Evolutionary conservation across 2,113 vertebrate species (phyloP).

Genomic region (Actenoides lindsayi): DNA sequence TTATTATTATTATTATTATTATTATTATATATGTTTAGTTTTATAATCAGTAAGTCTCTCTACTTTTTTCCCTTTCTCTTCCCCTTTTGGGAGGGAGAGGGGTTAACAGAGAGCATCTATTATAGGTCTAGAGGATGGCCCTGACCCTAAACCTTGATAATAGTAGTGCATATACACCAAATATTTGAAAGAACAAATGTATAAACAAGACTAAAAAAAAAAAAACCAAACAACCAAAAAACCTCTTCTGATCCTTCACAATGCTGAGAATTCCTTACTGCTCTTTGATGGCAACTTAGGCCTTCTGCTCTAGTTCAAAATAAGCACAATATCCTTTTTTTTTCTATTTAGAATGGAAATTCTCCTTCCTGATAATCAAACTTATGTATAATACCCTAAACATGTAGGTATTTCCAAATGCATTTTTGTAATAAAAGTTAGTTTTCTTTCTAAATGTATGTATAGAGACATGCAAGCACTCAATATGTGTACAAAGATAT

Average conservation of each 20-base stretch:
- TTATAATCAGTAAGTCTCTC: too few relatives aligned
- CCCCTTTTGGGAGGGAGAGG: too few relatives aligned
- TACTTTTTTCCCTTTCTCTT: too few relatives aligned
- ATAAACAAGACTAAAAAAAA: not conserved
- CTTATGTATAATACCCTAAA: not conserved
- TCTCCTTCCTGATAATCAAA: not conserved
- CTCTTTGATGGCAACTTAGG: not conserved
- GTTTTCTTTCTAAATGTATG: not conserved
- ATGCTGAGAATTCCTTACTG: not conserved
- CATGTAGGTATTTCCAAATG: not conserved
- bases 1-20: too few relatives aligned
- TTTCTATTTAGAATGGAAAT: not conserved
- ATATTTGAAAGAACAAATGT: not conserved
- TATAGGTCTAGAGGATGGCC: too few relatives aligned
- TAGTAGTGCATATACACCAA: not conserved
- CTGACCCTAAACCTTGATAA: too few relatives aligned
- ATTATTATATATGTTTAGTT: too few relatives aligned
- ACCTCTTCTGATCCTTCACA: not conserved
- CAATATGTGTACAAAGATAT: not conserved
- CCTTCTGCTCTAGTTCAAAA: not conserved
- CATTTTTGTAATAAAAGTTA: not conserved
- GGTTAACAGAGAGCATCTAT: too few relatives aligned
- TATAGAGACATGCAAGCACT: not conserved
- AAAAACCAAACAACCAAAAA: too few relatives aligned
- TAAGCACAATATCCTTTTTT: accelerated